Conservation (phyloP, 2,797 vertebrate species). For the Molossus molossus region DNA sequence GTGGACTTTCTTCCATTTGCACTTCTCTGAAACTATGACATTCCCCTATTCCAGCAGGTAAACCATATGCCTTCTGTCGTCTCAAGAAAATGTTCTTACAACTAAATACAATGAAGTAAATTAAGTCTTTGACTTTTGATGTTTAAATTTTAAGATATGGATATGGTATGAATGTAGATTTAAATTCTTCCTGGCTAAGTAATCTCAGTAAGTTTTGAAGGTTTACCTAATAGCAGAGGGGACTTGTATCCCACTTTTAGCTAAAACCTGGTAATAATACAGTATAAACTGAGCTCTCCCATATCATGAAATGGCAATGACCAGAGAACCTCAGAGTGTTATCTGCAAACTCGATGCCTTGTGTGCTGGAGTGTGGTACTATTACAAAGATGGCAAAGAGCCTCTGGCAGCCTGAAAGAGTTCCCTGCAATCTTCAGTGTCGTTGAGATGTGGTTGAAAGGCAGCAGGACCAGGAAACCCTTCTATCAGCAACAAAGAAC, state of each 20-base stretch:
- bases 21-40: neutral
- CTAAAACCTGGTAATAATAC: neutral
- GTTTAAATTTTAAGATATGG: neutral
- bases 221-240: neutral
- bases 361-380: neutral
- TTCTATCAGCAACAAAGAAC: neutral
- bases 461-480: neutral
- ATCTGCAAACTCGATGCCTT: neutral
- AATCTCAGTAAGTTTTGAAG: neutral
- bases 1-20: neutral
- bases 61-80: neutral
- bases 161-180: neutral
- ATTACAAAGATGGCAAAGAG: neutral
- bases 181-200: neutral
- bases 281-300: neutral
- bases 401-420: neutral
- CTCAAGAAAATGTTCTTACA: neutral
- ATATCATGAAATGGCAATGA: neutral
- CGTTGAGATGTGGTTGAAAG: neutral
- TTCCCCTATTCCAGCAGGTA: neutral
- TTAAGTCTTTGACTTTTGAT: neutral
- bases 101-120: neutral
- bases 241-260: neutral
- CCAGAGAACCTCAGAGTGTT: neutral
- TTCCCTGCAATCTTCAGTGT: neutral